Conservation (phyloP, 2,888 invertebrate species). For the Thyatira batis region DNA sequence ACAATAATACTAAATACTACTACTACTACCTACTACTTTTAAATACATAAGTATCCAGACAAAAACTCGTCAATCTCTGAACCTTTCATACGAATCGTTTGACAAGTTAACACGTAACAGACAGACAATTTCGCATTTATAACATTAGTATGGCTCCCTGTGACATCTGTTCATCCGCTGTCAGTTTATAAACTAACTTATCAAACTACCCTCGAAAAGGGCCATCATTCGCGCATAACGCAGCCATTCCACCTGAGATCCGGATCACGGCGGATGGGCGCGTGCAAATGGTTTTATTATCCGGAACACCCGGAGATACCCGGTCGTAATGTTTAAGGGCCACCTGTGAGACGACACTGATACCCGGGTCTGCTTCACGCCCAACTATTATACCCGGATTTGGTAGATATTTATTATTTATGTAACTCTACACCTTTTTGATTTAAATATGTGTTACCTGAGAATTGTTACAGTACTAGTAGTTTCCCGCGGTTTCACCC, state of each 20-base stretch:
- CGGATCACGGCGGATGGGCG: conserved; percentile 34
- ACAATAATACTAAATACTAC: too few species aligned
- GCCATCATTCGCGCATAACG: conserved; percentile 25
- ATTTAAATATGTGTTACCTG: not conserved
- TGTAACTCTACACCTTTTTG: not conserved
- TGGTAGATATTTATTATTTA: not conserved
- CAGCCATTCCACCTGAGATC: conserved; percentile 40
- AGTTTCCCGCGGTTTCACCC: too few species aligned
- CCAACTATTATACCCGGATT: conserved; percentile 1
- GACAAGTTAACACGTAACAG: too few species aligned
- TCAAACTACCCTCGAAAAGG: conserved; percentile 6
- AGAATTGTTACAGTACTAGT: too few species aligned
- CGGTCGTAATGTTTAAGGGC: conserved; percentile 42
- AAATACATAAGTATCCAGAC: too few species aligned
- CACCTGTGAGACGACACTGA: conserved; percentile 46
- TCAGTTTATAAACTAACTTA: not conserved
- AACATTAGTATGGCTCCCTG: too few species aligned
- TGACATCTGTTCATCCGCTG: not conserved
- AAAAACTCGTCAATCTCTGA: too few species aligned
- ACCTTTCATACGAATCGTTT: too few species aligned
- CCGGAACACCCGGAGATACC: conserved; percentile 37
- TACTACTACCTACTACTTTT: too few species aligned
- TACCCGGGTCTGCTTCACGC: conserved; percentile 2
- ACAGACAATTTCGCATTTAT: too few species aligned
- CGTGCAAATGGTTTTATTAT: conserved; percentile 62